Percentiles rank a stretch among this genome's conserved stretches.
Conservation (phyloP, 1,140 invertebrate genomes). For the Drosophila biarmipes region DNA sequence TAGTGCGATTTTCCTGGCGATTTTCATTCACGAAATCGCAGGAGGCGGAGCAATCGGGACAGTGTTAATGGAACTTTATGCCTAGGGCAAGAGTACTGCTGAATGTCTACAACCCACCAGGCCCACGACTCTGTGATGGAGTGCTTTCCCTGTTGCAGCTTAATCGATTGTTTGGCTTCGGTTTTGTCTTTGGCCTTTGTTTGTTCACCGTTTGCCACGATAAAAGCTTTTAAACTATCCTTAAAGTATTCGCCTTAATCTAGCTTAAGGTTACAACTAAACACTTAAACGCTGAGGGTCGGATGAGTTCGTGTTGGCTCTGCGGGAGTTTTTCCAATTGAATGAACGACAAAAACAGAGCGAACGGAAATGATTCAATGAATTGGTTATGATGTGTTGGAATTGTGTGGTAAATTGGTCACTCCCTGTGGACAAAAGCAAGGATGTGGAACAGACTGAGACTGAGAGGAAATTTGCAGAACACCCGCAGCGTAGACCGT, state of each 20-base stretch:
- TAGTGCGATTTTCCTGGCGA: slow-evolving; percentile 59
- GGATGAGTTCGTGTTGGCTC: slow-evolving; percentile 20
- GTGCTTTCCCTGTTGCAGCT: slow-evolving; percentile 46
- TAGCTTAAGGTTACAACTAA: slow-evolving; percentile 40
- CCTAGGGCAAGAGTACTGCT: slow-evolving; percentile 54
- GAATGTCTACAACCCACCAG: slow-evolving; percentile 1
- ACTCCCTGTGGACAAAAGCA: slow-evolving; percentile 2
- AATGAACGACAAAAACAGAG: slow-evolving; percentile 41
- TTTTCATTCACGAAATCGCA: slow-evolving; percentile 25
- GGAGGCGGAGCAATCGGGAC: slow-evolving; percentile 20
- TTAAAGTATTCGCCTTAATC: slow-evolving; percentile 37
- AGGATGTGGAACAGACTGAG: slow-evolving; percentile 2
- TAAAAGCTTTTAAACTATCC: slow-evolving; percentile 48
- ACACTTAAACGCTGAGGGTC: slow-evolving; percentile 10
- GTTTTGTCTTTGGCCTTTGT: slow-evolving; percentile 29
- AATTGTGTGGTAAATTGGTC: slow-evolving; percentile 17
- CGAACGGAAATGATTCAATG: slow-evolving; percentile 38
- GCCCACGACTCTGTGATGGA: slow-evolving; percentile 46
- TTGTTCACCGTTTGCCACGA: slow-evolving; percentile 30
- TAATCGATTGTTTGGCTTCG: slow-evolving; percentile 70
- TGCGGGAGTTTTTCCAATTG: slow-evolving; percentile 39
- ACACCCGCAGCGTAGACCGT: slow-evolving; percentile 41
- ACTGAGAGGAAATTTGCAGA: background rate
- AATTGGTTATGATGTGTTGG: slow-evolving; percentile 16
- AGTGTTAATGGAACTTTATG: slow-evolving; percentile 73